Evolutionary conservation across 2,888 invertebrate species (phyloP), one percentile per base, ranked within the genome.

Genomic region (Choristoneura rosaceana): DNA sequence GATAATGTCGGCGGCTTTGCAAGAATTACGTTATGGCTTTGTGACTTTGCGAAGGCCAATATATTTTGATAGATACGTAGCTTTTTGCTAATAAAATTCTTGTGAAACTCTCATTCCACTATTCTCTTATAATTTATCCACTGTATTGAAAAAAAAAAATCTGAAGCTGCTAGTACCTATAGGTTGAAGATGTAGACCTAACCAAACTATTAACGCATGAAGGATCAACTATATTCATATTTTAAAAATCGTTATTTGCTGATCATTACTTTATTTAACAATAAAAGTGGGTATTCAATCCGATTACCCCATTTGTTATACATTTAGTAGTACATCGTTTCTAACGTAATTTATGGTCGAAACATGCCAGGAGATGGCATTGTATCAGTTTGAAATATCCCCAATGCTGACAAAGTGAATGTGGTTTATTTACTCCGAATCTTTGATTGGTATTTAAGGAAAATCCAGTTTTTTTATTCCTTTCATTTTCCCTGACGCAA

Each of bases 1-100:
- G 73, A 76, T 75, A 70, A 71, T 76, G 73, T 73, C 47, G 58
- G 45, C 52, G 67, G 73, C 73, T 68, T 70, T 74, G 67, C 67
- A 75, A 63, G 71, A 74, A 71, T 74, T 75, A 60, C 55, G 68
- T 73, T 74, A 76, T 73, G 68, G 62, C 63, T 70, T 59, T 70
- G 67, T 61, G 70, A 73, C 71, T 70, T 70, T 55, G 25, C 14
- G 25, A n/a, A 52, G 41, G 60, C 69, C 50, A 70, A 67, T 74
- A 71, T 74, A 71, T 74, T 65, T 17, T 60, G 47, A 62, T 74
- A 74, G 33, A 64, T 73, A 73, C 59, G 52, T 64, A 73, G 58
- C 52, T 45, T 47, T 47, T 12, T 10, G 14, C 12, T 45, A n/a
- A 0, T 58, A 41, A 55, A 25, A 52, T 3, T 47, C 52, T 25